A percentile compares a stretch with the other conserved stretches of the same genome.
These are phyloP conservation scores for Neoscelio sp. DNA, from an alignment of 2,888 invertebrate genomes.

Conservation along the genomic window DNA sequence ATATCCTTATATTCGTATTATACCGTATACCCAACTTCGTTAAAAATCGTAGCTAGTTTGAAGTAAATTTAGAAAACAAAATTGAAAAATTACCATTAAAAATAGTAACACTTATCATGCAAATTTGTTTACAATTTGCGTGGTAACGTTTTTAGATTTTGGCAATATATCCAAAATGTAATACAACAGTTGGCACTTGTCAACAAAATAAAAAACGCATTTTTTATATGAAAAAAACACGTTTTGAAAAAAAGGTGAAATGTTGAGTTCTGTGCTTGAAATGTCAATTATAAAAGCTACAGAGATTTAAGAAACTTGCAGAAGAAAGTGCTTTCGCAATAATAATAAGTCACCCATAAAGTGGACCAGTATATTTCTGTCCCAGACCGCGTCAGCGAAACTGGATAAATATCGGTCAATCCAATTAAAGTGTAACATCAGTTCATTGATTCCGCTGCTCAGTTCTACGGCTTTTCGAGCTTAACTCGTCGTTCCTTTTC, in stretches of 20 bases:
- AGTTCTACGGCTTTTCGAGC: conserved; percentile 62
- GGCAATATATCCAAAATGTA: too few species aligned
- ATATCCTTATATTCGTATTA: too few species aligned
- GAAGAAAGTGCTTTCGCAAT: conserved; percentile 54
- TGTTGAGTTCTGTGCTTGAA: conserved; percentile 20
- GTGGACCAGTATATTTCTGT: conserved; percentile 56
- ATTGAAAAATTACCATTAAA: too few species aligned
- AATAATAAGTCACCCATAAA: conserved; percentile 42
- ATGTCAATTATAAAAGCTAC: conserved; percentile 35
- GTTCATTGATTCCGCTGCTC: conserved; percentile 65
- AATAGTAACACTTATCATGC: too few species aligned
- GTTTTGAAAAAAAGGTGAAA: not conserved
- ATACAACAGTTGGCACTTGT: too few species aligned
- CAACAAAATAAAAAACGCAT: too few species aligned
- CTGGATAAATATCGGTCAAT: conserved; percentile 79
- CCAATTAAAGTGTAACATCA: conserved; percentile 78
- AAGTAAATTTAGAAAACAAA: conserved; percentile 27
- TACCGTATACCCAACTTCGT: too few species aligned
- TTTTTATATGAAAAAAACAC: too few species aligned
- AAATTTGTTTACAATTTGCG: too few species aligned
- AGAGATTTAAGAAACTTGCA: conserved; percentile 36
- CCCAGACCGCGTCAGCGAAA: conserved; percentile 62
- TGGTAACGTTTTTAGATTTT: too few species aligned
- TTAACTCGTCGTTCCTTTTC: conserved; percentile 49
- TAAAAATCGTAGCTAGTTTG: not conserved